A percentile compares a stretch with the other conserved stretches of the same genome.
Evolutionary conservation across 2,888 invertebrate genomes (phyloP).

Genomic region (Andrena praecox): DNA sequence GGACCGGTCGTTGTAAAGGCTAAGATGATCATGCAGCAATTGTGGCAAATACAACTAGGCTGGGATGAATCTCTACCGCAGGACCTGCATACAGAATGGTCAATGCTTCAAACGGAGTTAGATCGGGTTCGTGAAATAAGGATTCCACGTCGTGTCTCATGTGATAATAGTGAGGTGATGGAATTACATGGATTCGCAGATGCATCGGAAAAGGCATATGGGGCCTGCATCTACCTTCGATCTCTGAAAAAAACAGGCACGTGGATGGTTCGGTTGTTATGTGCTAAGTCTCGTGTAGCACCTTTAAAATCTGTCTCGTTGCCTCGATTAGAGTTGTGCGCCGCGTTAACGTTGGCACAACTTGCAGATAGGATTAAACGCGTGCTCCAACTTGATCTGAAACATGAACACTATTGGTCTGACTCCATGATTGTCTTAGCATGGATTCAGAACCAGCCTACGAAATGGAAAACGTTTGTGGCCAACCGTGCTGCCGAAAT

Average conservation of each 20-base stretch:
- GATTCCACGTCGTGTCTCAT: neutral
- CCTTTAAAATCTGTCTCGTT: too few relatives aligned
- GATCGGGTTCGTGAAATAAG: neutral
- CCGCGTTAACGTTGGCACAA: too few relatives aligned
- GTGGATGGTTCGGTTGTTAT: too few relatives aligned
- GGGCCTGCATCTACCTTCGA: neutral
- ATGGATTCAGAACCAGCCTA: neutral
- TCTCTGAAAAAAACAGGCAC: neutral
- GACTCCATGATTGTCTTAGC: too few relatives aligned
- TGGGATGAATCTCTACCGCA: too few relatives aligned
- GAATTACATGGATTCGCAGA: constrained; percentile 16
- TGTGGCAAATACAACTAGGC: neutral
- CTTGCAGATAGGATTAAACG: too few relatives aligned
- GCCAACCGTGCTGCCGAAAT: neutral
- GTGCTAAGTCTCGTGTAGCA: too few relatives aligned
- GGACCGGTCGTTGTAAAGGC: constrained; percentile 1
- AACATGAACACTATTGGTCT: too few relatives aligned
- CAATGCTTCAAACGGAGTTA: neutral
- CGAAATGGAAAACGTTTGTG: neutral
- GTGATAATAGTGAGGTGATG: neutral
- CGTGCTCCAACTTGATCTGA: too few relatives aligned
- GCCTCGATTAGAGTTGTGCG: too few relatives aligned
- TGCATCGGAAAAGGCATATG: constrained; percentile 11
- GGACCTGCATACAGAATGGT: neutral
- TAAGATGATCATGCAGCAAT: constrained; percentile 1